Evolutionary conservation across 2,888 invertebrate species (phyloP).

Genomic region (Callyntrura sp.): DNA sequence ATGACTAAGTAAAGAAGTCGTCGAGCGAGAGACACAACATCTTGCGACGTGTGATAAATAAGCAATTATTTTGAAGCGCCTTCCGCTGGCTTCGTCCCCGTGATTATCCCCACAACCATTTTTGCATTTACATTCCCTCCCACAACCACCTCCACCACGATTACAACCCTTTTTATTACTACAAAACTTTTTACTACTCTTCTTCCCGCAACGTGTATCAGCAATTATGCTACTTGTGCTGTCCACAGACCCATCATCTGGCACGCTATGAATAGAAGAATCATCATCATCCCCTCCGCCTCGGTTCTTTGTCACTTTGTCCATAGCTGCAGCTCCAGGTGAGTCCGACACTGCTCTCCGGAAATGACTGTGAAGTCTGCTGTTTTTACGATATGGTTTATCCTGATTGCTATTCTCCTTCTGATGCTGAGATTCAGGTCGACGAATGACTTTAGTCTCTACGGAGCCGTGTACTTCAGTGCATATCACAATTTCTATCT

Average conservation of each 20-base stretch:
- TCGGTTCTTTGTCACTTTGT: not conserved
- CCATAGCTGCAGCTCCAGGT: conserved; percentile 30
- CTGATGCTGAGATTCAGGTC: conserved; percentile 28
- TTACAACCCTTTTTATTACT: not conserved
- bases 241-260: conserved; percentile 28
- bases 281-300: not conserved
- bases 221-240: conserved; percentile 68
- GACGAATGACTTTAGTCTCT: conserved; percentile 71
- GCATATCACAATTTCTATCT: conserved; percentile 76
- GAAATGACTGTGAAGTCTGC: not conserved
- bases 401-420: not conserved
- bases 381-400: conserved; percentile 28
- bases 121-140: not conserved
- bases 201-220: not conserved
- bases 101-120: not conserved
- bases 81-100: conserved; percentile 30
- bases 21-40: conserved; percentile 50
- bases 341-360: conserved; percentile 70
- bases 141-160: not conserved
- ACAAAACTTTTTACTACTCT: not conserved
- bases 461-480: conserved; percentile 73
- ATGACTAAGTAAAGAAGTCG: conserved; percentile 43
- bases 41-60: conserved; percentile 46
- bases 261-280: not conserved
- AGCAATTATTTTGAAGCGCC: conserved; percentile 48